A percentile compares a stretch with the other conserved stretches of the same genome.
Evolutionary conservation across 2,888 invertebrate species (phyloP).

Genomic region (Dynastes hyllus): DNA sequence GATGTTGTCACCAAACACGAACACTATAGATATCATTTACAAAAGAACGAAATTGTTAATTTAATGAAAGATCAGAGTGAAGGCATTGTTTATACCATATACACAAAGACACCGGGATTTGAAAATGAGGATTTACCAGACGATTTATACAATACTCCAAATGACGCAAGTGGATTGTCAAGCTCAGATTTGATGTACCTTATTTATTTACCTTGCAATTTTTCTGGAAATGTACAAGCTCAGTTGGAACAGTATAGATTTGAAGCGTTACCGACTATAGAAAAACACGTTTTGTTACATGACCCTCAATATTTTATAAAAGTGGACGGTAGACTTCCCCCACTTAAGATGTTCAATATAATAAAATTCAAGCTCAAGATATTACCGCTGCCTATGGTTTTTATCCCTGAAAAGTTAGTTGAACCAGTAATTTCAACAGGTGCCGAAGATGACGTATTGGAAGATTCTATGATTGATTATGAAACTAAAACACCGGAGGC

Average conservation of each 20-base stretch:
- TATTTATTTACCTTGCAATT: slow-evolving; percentile 72
- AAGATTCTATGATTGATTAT: slow-evolving; percentile 55
- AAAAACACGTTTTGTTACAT: slow-evolving; percentile 73
- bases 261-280: slow-evolving; percentile 71
- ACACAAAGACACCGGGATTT: slow-evolving; percentile 64
- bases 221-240: slow-evolving; percentile 68
- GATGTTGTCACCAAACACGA: slow-evolving; percentile 72
- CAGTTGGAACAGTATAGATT: slow-evolving; percentile 74
- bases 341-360: slow-evolving; percentile 72
- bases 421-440: slow-evolving; percentile 51
- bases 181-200: slow-evolving; percentile 69
- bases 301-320: slow-evolving; percentile 75
- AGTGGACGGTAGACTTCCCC: slow-evolving; percentile 74
- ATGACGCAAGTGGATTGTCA: slow-evolving; percentile 56
- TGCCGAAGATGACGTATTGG: slow-evolving; percentile 59
- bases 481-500: slow-evolving; percentile 63
- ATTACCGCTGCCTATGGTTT: slow-evolving; percentile 66
- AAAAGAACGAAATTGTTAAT: slow-evolving; percentile 63
- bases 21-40: slow-evolving; percentile 64
- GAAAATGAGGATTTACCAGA: slow-evolving; percentile 65
- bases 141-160: slow-evolving; percentile 50
- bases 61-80: slow-evolving; percentile 59
- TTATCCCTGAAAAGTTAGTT: slow-evolving; percentile 66
- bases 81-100: slow-evolving; percentile 70
- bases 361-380: slow-evolving; percentile 70